Evolutionary conservation across 2,113 vertebrate genomes (phyloP), one percentile per base, ranked within the genome.

Genomic region (Psammodynastes pulverulentus): DNA sequence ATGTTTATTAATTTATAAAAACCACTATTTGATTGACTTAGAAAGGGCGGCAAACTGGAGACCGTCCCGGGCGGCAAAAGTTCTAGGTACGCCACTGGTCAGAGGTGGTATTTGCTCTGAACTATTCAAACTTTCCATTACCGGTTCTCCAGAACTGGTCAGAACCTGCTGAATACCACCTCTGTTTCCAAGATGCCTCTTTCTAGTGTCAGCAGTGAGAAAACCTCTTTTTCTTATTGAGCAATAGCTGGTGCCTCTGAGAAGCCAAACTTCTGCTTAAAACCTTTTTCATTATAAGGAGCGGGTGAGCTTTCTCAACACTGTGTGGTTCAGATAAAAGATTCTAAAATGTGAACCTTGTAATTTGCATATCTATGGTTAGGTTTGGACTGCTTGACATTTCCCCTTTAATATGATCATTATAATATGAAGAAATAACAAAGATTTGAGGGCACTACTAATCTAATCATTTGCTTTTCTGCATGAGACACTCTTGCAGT

Each of bases 381-480:
- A 46, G n/a, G 46, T 24, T 72, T 86, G 84, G 19, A n/a, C 52
- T 52, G 29, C 45, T 90, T 90, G 45, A 94, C 91, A 46, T n/a
- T 86, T 7, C 62, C 93, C 19, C 86, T 94, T 94, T 91, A 39
- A 86, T 88, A 58, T 29, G 86, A 21, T 91, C 87, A 58, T 58
- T 89, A 39, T 34, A 29, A 19, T 45, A n/a, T 86, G 13, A 21
- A 89, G 91, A 45, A 87, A 53, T 72, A 92, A 92, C 92, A 85
- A 51, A 26, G 51, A 79, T 84, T 52, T 84, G 84, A 87, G 84
- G 23, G 43, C 19, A n/a, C 53, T 92, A 92, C 29, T 15, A 17
- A 89, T 93, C 39, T 92, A 90, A 92, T 79, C 29, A 13, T 52
- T 90, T 88, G 21, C 23, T 94, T 94, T 93, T 92, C 10, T 5